Conservation (phyloP, 2,113 vertebrate species). For the Etheostoma spectabile region DNA sequence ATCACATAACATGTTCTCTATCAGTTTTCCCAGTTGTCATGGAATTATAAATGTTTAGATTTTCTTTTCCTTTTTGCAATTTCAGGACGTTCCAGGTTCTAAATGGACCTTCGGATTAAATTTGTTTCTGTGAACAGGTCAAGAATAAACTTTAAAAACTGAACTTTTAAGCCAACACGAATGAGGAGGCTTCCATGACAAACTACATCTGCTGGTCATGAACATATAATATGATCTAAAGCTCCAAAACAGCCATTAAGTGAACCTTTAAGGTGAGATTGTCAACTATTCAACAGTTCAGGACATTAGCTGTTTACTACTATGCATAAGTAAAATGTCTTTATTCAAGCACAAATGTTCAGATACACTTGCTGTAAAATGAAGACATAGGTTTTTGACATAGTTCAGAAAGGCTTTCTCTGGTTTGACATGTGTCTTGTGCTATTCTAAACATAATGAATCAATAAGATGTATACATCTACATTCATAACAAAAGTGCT, state of each 20-base stretch:
- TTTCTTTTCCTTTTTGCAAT: not conserved
- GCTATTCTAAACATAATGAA: not conserved
- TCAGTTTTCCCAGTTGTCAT: not conserved
- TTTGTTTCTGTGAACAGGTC: not conserved
- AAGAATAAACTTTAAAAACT: not conserved
- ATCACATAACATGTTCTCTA: not conserved
- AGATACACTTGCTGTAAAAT: not conserved
- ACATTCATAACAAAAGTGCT: not conserved
- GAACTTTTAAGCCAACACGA: not conserved
- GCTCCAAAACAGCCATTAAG: not conserved
- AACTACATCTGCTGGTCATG: not conserved
- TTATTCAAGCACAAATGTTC: not conserved
- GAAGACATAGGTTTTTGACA: not conserved
- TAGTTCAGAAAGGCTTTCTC: not conserved
- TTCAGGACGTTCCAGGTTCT: not conserved
- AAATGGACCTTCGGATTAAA: not conserved
- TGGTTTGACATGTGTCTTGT: not conserved
- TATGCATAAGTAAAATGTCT: not conserved
- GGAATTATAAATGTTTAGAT: not conserved
- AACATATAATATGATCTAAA: not conserved
- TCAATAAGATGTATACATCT: slow-evolving; percentile 11
- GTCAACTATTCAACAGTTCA: not conserved
- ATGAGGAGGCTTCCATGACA: not conserved
- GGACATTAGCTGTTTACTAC: not conserved
- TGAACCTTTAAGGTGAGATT: not conserved